A percentile compares a stretch with the other conserved stretches of the same genome.
Conservation (phyloP, 2,113 vertebrate genomes). For the Microcebus ravelobensis region DNA sequence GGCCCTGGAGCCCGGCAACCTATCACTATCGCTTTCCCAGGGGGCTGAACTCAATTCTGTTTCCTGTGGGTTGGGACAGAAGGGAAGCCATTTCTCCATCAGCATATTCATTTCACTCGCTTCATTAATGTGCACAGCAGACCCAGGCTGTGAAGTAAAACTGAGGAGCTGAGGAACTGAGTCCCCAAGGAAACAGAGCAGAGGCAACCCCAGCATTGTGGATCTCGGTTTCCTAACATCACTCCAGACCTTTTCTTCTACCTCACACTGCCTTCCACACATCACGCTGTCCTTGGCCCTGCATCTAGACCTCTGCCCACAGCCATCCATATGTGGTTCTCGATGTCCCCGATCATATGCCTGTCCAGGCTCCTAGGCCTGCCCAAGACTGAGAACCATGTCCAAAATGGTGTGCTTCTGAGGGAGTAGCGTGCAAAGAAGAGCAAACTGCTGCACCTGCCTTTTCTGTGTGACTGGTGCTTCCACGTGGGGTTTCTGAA, state of each 20-base stretch:
- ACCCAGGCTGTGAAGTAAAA: not conserved
- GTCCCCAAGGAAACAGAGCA: not conserved
- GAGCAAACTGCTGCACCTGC: not conserved
- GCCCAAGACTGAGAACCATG: not conserved
- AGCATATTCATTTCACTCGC: not conserved
- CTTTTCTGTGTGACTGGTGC: too few relatives aligned
- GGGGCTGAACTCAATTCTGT: not conserved
- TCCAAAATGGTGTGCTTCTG: not conserved
- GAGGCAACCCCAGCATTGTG: not conserved
- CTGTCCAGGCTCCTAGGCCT: not conserved
- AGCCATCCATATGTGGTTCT: accelerated
- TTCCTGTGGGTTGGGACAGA: not conserved
- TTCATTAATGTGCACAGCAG: not conserved
- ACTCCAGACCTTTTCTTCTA: not conserved
- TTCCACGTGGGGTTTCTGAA: not conserved
- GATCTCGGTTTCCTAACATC: not conserved
- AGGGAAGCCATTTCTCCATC: not conserved
- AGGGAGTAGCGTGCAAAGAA: not conserved
- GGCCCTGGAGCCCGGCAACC: not conserved
- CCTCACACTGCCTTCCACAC: not conserved
- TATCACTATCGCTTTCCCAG: not conserved
- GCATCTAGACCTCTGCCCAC: not conserved
- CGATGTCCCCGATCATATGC: accelerated
- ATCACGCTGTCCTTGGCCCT: too few relatives aligned
- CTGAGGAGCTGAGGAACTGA: not conserved